phyloP scores from a whole-genome alignment of 2,113 vertebrate species.

The Litocranius walleri region DNA sequence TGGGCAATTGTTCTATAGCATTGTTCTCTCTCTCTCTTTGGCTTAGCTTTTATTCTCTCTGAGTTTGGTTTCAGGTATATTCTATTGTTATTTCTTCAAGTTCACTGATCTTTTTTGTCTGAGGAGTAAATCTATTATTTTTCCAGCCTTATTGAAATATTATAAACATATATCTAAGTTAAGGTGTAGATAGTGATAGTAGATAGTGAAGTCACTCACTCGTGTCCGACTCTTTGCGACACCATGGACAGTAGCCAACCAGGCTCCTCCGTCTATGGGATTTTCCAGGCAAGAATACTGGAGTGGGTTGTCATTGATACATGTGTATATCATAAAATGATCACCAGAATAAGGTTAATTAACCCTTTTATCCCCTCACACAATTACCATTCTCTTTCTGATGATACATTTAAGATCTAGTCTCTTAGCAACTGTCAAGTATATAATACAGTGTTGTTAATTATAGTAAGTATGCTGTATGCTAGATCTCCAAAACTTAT shows the following conservation, averaged over 20 bases:
- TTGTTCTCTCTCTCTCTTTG: not conserved
- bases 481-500: not conserved
- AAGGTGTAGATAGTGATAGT: not conserved
- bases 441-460: not conserved
- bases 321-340: not conserved
- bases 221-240: rapidly evolving
- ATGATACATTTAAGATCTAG: not conserved
- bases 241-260: too few species aligned
- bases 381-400: not conserved
- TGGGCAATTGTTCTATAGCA: not conserved
- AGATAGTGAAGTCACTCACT: too few species aligned
- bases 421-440: not conserved
- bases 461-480: not conserved
- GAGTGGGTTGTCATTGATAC: not conserved
- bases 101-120: not conserved
- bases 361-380: not conserved
- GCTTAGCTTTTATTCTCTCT: not conserved
- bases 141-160: not conserved
- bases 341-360: not conserved
- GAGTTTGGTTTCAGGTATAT: not conserved
- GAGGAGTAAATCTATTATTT: not conserved
- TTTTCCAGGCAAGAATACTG: too few species aligned
- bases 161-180: not conserved
- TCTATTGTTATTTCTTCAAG: not conserved
- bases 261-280: too few species aligned